Percentiles rank a stretch among this genome's conserved stretches.
These are phyloP conservation scores for Petrocephalus microphthalmus DNA, from an alignment of 2,113 vertebrate genomes.

Conservation along the genomic window DNA sequence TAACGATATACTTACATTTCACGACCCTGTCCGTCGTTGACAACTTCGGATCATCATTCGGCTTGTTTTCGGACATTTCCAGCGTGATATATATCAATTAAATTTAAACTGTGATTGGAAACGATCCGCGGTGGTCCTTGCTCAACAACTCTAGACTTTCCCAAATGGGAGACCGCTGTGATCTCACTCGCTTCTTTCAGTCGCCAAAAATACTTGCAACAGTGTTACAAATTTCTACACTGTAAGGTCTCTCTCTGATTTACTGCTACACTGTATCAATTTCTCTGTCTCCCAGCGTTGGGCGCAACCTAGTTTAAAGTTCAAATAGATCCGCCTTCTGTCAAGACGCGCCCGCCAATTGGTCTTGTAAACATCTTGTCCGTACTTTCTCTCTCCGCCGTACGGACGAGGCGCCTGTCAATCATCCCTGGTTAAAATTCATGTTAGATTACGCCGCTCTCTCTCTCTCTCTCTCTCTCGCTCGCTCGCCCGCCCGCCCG, in stretches of 20 bases:
- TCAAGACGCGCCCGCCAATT: conserved; percentile 32
- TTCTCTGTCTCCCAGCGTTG: conserved; percentile 40
- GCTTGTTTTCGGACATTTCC: conserved; percentile 97
- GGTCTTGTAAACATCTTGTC: conserved; percentile 27
- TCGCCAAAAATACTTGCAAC: conserved; percentile 68
- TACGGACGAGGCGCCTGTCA: conserved; percentile 34
- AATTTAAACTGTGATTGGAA: conserved; percentile 50
- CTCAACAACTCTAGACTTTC: conserved; percentile 53
- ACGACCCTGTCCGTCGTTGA: conserved; percentile 93
- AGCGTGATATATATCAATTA: conserved; percentile 52
- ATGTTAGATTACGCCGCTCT: conserved; percentile 19
- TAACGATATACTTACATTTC: conserved; percentile 76
- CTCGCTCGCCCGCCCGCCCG: neutral
- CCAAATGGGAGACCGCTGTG: conserved; percentile 56
- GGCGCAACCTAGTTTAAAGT: conserved; percentile 47
- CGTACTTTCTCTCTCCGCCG: conserved; percentile 18
- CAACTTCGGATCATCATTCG: conserved; percentile 89
- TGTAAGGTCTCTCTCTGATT: conserved; percentile 58
- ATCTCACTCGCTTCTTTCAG: conserved; percentile 57
- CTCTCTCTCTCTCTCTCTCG: neutral
- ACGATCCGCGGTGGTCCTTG: conserved; percentile 52
- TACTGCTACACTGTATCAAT: conserved; percentile 61
- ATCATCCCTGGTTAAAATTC: conserved; percentile 20
- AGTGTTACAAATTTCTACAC: conserved; percentile 58
- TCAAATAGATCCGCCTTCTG: conserved; percentile 38